Conservation (phyloP, 1,140 invertebrate genomes). For the Spodoptera litura region DNA sequence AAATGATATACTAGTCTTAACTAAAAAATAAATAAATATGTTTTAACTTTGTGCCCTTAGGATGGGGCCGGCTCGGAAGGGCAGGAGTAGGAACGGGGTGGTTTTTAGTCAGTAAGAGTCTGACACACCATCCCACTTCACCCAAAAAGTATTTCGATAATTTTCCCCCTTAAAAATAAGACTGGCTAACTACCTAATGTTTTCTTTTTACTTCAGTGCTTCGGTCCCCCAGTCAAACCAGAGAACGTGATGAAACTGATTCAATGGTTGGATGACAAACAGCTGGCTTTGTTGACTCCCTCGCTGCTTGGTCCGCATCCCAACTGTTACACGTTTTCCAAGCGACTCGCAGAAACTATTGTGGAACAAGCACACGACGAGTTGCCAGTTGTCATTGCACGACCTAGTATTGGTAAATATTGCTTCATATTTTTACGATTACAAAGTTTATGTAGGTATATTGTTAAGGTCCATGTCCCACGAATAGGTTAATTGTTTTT, state of each 20-base stretch:
- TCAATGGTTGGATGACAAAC: constrained; percentile 90
- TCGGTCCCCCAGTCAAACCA: constrained; percentile 88
- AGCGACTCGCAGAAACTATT: constrained; percentile 89
- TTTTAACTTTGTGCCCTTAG: no score
- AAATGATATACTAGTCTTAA: no score
- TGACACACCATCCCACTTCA: no score
- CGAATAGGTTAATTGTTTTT: no score
- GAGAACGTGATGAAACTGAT: constrained; percentile 89
- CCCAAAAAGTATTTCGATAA: no score
- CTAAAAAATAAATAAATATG: no score
- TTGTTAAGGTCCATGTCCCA: no score
- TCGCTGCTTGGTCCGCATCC: constrained; percentile 90
- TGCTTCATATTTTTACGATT: background rate
- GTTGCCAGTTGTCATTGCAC: constrained; percentile 90
- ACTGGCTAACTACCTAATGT: background rate
- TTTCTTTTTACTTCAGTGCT: constrained; percentile 75
- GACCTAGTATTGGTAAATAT: constrained; percentile 91
- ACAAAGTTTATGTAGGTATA: no score
- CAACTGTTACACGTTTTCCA: constrained; percentile 92
- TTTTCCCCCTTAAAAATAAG: no score
- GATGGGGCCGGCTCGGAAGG: no score
- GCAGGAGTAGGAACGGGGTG: no score
- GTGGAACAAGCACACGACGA: constrained; percentile 86
- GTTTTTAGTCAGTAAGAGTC: no score
- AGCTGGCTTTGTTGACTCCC: constrained; percentile 88